Evolutionary conservation across 2,113 vertebrate genomes (phyloP), one percentile per base, ranked within the genome.

Genomic region (Datnioides undecimradiatus): DNA sequence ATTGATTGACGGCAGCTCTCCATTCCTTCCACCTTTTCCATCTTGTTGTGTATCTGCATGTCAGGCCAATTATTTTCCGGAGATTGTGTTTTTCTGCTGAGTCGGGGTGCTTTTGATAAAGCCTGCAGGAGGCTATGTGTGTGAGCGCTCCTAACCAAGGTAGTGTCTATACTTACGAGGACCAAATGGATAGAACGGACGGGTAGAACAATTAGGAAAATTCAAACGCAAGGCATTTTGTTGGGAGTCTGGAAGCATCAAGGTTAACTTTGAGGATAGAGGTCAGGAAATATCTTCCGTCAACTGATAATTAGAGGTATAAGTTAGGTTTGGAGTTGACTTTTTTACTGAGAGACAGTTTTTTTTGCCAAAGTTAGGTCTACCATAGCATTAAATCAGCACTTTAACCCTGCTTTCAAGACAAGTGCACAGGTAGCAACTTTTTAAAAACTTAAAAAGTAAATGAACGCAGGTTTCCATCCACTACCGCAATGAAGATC

Each of bases 1-100:
- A 82, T 65, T 91, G 90, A 93, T 70, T 89, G 90, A 84, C 75
- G 34, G 84, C 52, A 5, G 63, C 74, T 64, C 34, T 21, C 82
- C 25, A 66, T 68, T 83, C 68, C 52, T 49, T 51, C 55, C 46
- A 59, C 45, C 31, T 65, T 82, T 82, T 80, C 71, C 84, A 74
- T 85, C 74, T 67, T 78, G 70, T 73, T 55, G 36, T 84, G 48
- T 76, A 63, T 90, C 59, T 81, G 48, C 25, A 17, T 73, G 73
- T 82, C 81, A 75, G 81, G 68, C 64, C 78, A 87, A 84, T 90
- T 88, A 80, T 87, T 88, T 84, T 52, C 5, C 19, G 0, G 14
- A 67, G 73, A 86, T 86, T 58, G 51, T 77, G 43, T 84, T 76
- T 80, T 83, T 86, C 66, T 86, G 74, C 81, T 79, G 68, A 80